phyloP scores from a whole-genome alignment of 37 sponge, comb jelly and placozoan genomes.

The Cladorhizidae sp. region DNA sequence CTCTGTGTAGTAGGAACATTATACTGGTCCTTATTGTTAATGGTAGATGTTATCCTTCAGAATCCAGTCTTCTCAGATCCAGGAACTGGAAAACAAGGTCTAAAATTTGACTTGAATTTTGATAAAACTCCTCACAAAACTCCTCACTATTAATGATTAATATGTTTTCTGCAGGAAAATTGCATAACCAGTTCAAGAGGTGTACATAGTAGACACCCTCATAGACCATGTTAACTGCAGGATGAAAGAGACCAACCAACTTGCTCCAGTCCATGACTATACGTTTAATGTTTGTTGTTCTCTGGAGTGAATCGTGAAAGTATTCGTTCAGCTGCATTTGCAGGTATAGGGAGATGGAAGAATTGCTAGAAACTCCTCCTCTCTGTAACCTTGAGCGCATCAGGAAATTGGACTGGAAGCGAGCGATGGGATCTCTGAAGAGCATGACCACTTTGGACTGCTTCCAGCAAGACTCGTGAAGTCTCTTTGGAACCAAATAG shows the following conservation, averaged over 20 bases:
- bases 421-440: conserved; percentile 47
- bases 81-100: conserved; percentile 63
- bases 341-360: conserved; percentile 26
- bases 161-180: conserved; percentile 78
- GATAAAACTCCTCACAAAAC: too few relatives aligned
- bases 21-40: conserved; percentile 48
- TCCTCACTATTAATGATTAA: conserved; percentile 77
- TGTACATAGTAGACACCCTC: conserved; percentile 72
- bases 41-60: conserved; percentile 26
- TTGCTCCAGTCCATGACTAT: conserved; percentile 13
- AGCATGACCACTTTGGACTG: conserved; percentile 59
- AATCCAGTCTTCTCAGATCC: conserved; percentile 27
- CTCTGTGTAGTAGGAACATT: conserved; percentile 17
- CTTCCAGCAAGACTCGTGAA: conserved; percentile 63
- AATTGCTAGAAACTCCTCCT: neutral
- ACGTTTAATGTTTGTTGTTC: conserved; percentile 3
- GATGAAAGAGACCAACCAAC: conserved; percentile 32
- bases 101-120: conserved; percentile 30
- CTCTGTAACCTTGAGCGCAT: conserved; percentile 9
- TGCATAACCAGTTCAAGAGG: conserved; percentile 74
- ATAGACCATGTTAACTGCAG: conserved; percentile 46
- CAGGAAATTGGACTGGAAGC: conserved; percentile 71
- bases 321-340: conserved; percentile 24
- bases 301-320: conserved; percentile 1
- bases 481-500: conserved; percentile 48